Conservation (phyloP, 2,113 vertebrate genomes). For the Natator depressus region DNA sequence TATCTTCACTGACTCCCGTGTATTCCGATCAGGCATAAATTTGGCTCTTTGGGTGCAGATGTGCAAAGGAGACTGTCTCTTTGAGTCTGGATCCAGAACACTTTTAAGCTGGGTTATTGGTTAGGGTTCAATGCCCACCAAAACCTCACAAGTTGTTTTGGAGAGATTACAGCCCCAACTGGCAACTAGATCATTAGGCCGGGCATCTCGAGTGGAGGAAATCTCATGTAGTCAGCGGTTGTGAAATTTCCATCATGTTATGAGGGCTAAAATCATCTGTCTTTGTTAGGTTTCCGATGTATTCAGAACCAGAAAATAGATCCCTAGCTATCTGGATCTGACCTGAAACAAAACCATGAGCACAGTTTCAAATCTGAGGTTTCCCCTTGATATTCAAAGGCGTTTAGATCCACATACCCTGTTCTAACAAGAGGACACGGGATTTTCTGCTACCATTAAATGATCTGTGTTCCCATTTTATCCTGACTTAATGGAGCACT, state of each 20-base stretch:
- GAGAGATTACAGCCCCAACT: background rate
- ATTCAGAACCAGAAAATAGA: background rate
- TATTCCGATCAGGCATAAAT: background rate
- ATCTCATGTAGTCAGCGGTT: background rate
- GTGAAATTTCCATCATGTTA: background rate
- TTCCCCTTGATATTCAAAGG: background rate
- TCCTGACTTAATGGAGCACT: background rate
- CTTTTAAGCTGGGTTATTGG: background rate
- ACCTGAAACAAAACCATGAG: background rate
- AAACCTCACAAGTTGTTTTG: rapidly evolving
- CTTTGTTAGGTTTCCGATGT: background rate
- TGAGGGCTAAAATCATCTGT: background rate
- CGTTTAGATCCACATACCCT: rapidly evolving
- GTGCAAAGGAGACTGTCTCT: background rate
- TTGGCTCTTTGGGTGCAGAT: background rate
- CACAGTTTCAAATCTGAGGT: background rate
- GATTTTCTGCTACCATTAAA: background rate
- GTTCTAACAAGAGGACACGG: background rate
- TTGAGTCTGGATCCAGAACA: background rate
- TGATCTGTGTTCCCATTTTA: rapidly evolving
- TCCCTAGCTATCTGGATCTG: background rate
- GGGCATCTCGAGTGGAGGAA: rapidly evolving
- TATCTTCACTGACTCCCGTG: background rate
- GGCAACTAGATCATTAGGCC: background rate
- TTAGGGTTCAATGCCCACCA: background rate